Base-by-base conservation (phyloP, 2,888 invertebrate species). In the Phymatocera aterrima region DNA sequence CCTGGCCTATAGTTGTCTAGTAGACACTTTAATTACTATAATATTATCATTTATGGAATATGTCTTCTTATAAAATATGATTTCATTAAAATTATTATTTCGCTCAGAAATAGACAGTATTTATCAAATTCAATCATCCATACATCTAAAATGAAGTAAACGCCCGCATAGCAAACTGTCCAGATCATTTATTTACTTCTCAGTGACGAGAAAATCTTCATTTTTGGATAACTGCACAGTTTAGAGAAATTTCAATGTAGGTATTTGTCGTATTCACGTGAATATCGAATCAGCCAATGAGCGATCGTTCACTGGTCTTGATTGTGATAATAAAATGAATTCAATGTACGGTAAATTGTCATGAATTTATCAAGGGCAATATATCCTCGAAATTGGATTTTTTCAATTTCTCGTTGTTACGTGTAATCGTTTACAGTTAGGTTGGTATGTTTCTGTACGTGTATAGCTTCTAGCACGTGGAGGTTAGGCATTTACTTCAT, bases 31-130 rank as follows among this genome's bases (percentile, higher is more conserved):
- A 84, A 83, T 84, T 83, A 83, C 84, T 86, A 84, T 85, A 85
- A 83, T 82, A 79, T 72, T 72, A 72, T 72, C 72, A 48, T 51
- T 83, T 85, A 85, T 79, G 84, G 84, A 85, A 84, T 86, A 87
- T 83, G 85, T 83, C 83, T 84, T 87, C 87, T 88, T 88, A 88
- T 88, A 88, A 89, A 89, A 89, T 88, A 88, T 88, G 82, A 85
- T 87, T 87, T 88, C 82, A 84, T 85, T 84, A 85, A 81, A 85
- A 83, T 88, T 88, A 80, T 83, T 84, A 81, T 83, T 83, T 84
- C 82, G 80, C 83, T 84, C 48, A 51, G 72, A 87, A 86, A 80
- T 84, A 85, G 83, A 86, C 82, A 84, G 83, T 83, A 80, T 78
- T 81, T 51, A 78, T 79, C 68, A 72, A 78, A 68, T 60, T 60